A percentile compares a stretch with the other conserved stretches of the same genome.
phyloP scores from a whole-genome alignment of 2,797 vertebrate species.

The Tapera naevia region DNA sequence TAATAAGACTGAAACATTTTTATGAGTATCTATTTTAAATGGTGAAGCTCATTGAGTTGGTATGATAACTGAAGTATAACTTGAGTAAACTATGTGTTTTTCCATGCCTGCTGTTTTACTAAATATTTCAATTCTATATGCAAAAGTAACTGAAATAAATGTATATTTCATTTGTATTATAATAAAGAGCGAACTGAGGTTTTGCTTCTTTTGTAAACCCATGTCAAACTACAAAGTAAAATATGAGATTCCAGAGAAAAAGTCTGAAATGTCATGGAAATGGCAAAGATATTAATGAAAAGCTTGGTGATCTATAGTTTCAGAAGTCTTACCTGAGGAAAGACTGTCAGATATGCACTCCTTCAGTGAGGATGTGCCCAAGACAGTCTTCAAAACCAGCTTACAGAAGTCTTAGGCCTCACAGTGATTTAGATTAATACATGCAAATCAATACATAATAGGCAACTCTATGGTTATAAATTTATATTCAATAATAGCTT shows the following conservation, averaged over 20 bases:
- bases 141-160: conserved; percentile 35
- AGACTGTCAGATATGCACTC: neutral
- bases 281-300: neutral
- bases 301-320: neutral
- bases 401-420: neutral
- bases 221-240: neutral
- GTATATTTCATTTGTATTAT: conserved; percentile 20
- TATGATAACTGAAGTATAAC: neutral
- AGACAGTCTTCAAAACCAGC: neutral
- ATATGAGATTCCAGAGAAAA: neutral
- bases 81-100: conserved; percentile 32
- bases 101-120: neutral
- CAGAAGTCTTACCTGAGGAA: neutral
- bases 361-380: neutral
- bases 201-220: neutral
- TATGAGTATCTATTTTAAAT: conserved; percentile 11
- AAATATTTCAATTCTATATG: conserved; percentile 14
- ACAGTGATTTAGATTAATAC: neutral
- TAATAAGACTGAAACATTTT: neutral
- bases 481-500: conserved; percentile 7
- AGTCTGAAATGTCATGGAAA: neutral
- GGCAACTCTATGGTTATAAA: neutral
- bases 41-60: neutral
- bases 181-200: conserved; percentile 54
- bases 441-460: neutral